Evolutionary conservation across 2,113 vertebrate species (phyloP).

Genomic region (Tetrax tetrax): DNA sequence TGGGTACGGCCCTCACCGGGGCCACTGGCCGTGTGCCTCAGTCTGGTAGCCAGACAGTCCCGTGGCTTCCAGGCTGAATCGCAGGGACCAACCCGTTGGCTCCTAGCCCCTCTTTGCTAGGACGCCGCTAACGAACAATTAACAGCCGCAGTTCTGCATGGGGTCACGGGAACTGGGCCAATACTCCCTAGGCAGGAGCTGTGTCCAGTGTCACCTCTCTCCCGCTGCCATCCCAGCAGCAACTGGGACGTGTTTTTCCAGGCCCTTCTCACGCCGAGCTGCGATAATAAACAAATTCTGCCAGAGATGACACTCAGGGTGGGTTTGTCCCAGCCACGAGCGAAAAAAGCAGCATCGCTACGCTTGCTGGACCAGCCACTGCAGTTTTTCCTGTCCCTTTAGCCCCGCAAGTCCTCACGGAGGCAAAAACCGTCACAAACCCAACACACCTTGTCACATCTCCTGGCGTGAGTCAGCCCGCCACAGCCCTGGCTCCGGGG

Average conservation of each 20-base stretch:
- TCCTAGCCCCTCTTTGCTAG: not conserved
- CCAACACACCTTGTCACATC: not conserved
- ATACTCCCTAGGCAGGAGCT: too few species aligned
- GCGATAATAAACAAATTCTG: not conserved
- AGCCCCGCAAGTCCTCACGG: not conserved
- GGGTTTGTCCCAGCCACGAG: not conserved
- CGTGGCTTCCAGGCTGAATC: not conserved
- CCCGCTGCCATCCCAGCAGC: not conserved
- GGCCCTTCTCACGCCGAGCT: not conserved
- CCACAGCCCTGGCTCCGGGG: not conserved
- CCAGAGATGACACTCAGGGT: not conserved
- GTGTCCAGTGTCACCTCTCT: not conserved
- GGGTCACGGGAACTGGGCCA: not conserved
- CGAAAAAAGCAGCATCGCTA: not conserved
- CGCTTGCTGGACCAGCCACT: not conserved
- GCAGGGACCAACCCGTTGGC: accelerated
- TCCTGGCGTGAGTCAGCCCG: not conserved
- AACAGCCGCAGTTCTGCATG: accelerated
- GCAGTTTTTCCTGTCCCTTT: not conserved
- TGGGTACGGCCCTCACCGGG: accelerated
- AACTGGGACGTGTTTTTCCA: not conserved
- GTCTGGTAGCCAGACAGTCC: not conserved
- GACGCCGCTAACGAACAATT: not conserved
- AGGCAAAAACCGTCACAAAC: not conserved
- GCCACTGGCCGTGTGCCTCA: not conserved